phyloP scores from a whole-genome alignment of 2,888 invertebrate species.

The Orthosia incerta region DNA sequence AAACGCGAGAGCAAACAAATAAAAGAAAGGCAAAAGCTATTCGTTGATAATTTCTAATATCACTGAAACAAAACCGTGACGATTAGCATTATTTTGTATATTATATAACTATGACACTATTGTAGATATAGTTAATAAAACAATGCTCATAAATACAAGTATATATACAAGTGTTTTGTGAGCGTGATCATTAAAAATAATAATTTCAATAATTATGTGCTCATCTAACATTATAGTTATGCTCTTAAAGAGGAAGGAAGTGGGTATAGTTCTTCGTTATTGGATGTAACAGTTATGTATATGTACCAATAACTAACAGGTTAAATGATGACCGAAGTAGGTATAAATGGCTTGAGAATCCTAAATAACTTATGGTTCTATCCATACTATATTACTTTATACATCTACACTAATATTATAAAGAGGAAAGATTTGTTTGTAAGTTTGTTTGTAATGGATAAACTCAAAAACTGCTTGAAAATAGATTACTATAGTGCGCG shows the following conservation, averaged over 20 bases:
- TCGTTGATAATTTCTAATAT: slow-evolving; percentile 3
- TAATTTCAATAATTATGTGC: slow-evolving; percentile 11
- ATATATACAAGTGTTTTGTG: slow-evolving; percentile 24
- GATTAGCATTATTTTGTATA: neutral
- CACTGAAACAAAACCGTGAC: slow-evolving; percentile 4
- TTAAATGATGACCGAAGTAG: neutral
- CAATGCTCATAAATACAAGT: slow-evolving; percentile 19
- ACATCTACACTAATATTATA: too few species aligned
- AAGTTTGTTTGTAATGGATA: too few species aligned
- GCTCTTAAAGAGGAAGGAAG: slow-evolving; percentile 44
- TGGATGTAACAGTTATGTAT: neutral
- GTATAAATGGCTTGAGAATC: neutral
- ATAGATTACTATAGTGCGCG: too few species aligned
- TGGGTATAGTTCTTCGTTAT: slow-evolving; percentile 1
- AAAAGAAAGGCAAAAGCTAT: neutral
- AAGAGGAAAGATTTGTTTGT: too few species aligned
- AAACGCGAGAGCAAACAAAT: too few species aligned
- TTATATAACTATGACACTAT: slow-evolving; percentile 20
- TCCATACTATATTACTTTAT: too few species aligned
- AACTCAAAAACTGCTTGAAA: too few species aligned
- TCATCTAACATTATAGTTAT: slow-evolving; percentile 31
- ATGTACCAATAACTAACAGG: slow-evolving; percentile 9
- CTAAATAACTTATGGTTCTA: neutral
- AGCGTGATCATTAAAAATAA: slow-evolving; percentile 20
- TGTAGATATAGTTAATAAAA: slow-evolving; percentile 12